Base-by-base conservation (phyloP, 1,140 invertebrate species). In the Macrostomum lignano region DNA sequence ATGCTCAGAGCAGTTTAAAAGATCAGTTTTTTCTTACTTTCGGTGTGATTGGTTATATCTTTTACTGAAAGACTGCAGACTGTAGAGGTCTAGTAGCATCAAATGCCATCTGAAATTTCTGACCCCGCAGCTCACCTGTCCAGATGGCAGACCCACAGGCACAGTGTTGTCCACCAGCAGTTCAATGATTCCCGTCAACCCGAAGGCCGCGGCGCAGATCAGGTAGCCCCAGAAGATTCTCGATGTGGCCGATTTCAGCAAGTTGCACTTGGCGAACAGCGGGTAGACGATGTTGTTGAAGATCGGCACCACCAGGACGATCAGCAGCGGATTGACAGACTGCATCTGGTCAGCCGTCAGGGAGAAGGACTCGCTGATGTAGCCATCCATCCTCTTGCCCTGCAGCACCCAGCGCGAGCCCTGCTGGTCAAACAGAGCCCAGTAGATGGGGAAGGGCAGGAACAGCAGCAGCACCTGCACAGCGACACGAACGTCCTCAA, bases 381-480 rank as follows among this genome's bases (percentile, higher is more conserved):
- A 15, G 15, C 26, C 26, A 9, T 28, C 9, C 26, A 28, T 28
- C 7, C 19, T 15, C 19, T 28, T 14, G 19, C 14, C 26, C 9
- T 28, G 26, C 4, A 28, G 9, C 19, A 17, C 19, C 26, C 26
- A 28, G 29, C 73, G 65, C 1, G 81, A 88, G 9, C 78, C 81
- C 66, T 63, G 59, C 35, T 64, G 62, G 35, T 65, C 60, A 44
- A 49, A 62, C 1, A 91, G 55, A 0, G 78, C 69, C 79, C 79
- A 86, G 50, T 81, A 88, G 2, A 86, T 49, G 5, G 78, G 77
- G 2, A 82, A 45, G 0, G 78, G 76, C 17, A 76, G 47, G 48
- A 74, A 84, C 11, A 86, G 51, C 23, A 68, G 55, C 1, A 82
- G 47, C 4, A 86, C 66, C 28, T 63, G 63, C 1, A 81, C 44